Conservation (phyloP, 1,140 invertebrate genomes). For the Radopholus similis region DNA sequence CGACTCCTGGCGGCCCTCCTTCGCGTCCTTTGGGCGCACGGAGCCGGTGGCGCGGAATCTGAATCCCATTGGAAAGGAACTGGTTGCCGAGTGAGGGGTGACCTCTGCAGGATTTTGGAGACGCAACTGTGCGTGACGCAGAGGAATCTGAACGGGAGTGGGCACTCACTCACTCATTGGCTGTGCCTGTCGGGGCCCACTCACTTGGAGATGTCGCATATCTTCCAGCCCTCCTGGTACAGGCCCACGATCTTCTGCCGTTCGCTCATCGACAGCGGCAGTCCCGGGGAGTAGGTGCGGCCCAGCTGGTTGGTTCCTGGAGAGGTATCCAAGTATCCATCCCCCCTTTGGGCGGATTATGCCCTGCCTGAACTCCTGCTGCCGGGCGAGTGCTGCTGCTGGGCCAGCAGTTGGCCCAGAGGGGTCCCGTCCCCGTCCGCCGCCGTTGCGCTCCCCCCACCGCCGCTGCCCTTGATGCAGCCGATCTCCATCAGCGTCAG, state of each 20-base stretch:
- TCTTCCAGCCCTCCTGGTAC: conserved; percentile 58
- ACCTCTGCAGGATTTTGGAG: conserved; percentile 57
- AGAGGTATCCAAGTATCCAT: neutral
- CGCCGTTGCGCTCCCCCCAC: neutral
- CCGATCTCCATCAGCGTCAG: neutral
- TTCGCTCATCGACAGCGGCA: conserved; percentile 54
- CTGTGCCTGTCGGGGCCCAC: neutral
- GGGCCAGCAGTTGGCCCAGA: neutral
- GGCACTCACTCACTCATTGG: neutral
- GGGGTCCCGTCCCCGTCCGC: neutral
- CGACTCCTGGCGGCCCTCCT: conserved; percentile 51
- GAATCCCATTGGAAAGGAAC: conserved; percentile 2
- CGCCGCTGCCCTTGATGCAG: neutral
- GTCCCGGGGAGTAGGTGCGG: conserved; percentile 50
- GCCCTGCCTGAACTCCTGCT: conserved; percentile 5
- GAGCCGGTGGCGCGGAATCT: conserved; percentile 56
- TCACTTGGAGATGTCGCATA: conserved; percentile 57
- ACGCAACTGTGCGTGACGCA: conserved; percentile 59
- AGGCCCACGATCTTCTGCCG: conserved; percentile 53
- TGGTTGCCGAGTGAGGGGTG: neutral
- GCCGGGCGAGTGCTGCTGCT: neutral
- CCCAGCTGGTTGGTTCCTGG: conserved; percentile 57
- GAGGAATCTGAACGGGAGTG: conserved; percentile 23
- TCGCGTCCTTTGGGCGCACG: conserved; percentile 56
- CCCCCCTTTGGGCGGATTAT: neutral